Evolutionary conservation across 2,797 vertebrate species (phyloP).

Genomic region (Choloepus didactylus): DNA sequence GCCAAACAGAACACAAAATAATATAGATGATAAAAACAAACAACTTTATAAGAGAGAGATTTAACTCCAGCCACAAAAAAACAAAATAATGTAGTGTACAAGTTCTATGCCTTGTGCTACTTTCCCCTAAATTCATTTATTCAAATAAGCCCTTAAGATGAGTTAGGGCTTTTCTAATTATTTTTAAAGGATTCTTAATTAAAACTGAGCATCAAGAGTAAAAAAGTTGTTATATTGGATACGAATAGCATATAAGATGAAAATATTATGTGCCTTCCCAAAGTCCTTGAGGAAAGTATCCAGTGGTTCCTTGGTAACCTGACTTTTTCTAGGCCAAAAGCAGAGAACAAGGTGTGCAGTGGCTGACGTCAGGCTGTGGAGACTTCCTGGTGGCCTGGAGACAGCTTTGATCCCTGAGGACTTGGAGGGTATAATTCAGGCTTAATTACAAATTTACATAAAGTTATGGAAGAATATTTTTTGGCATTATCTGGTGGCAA

Average conservation of each 20-base stretch:
- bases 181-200: neutral
- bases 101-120: neutral
- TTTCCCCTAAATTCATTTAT: neutral
- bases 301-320: neutral
- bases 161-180: neutral
- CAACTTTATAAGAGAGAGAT: constrained; percentile 58
- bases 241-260: neutral
- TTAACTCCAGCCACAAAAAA: neutral
- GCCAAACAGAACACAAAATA: constrained; percentile 61
- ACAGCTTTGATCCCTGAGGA: neutral
- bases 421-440: neutral
- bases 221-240: neutral
- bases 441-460: neutral
- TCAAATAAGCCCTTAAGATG: constrained; percentile 31
- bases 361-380: neutral
- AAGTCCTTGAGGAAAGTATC: neutral
- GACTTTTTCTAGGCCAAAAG: neutral
- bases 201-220: neutral
- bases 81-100: constrained; percentile 20
- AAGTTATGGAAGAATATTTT: neutral
- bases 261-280: neutral
- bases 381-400: neutral
- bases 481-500: neutral
- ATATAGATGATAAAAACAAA: constrained; percentile 47
- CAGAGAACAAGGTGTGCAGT: neutral